A percentile compares a stretch with the other conserved stretches of the same genome.
These are phyloP conservation scores for Ctenopoma kingsleyae DNA, from an alignment of 2,797 vertebrate genomes.

Conservation along the genomic window DNA sequence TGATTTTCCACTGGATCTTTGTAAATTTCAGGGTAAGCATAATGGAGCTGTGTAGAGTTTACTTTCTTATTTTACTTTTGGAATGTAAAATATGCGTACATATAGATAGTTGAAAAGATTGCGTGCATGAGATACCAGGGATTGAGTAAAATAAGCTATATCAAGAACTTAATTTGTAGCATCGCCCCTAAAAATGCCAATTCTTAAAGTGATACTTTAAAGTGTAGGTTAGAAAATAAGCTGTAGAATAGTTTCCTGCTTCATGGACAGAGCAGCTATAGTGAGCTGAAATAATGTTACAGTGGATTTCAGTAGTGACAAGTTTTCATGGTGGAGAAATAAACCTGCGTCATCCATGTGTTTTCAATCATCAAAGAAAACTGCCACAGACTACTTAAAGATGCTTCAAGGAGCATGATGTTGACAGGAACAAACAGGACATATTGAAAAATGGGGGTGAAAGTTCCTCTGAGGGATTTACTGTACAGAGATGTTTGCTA, in stretches of 20 bases:
- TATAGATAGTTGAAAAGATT: constrained; percentile 19
- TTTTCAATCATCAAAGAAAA: neutral
- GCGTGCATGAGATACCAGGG: constrained; percentile 39
- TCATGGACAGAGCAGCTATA: constrained; percentile 12
- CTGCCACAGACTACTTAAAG: neutral
- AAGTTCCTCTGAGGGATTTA: neutral
- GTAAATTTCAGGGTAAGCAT: constrained; percentile 25
- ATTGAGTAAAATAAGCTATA: constrained; percentile 71
- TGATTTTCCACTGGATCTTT: constrained; percentile 1
- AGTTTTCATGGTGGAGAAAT: neutral
- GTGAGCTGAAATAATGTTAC: neutral
- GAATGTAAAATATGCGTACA: constrained; percentile 17
- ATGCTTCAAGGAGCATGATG: neutral
- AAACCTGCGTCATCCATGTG: neutral
- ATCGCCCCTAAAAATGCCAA: constrained; percentile 15
- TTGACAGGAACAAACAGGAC: neutral
- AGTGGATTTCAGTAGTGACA: neutral
- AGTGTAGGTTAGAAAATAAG: constrained; percentile 10
- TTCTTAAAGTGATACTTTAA: constrained; percentile 1
- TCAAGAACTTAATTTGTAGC: constrained; percentile 49
- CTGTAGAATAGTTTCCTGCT: constrained; percentile 14
- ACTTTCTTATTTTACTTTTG: constrained; percentile 12
- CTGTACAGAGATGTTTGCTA: neutral
- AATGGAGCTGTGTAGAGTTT: constrained; percentile 58
- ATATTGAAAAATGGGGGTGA: neutral